A percentile compares a stretch with the other conserved stretches of the same genome.
These are phyloP conservation scores for Sinocyclocheilus anophthalmus DNA, from an alignment of 2,113 vertebrate genomes.

Conservation along the genomic window DNA sequence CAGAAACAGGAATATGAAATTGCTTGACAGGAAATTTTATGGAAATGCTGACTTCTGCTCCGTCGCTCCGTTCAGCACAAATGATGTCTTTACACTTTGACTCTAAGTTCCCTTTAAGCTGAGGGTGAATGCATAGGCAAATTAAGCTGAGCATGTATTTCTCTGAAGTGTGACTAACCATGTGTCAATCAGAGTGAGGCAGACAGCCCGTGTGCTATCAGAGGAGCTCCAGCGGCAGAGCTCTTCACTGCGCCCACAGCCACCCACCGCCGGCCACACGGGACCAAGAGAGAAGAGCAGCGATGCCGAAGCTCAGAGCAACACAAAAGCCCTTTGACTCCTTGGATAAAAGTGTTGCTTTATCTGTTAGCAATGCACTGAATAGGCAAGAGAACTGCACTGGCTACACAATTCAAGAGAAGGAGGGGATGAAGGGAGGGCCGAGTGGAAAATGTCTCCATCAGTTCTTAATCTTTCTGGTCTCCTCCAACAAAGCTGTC, in stretches of 20 bases:
- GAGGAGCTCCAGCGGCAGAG: background rate
- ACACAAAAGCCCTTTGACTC: constrained; percentile 21
- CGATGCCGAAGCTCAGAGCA: background rate
- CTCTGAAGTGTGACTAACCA: constrained; percentile 56
- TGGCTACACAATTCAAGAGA: constrained; percentile 20
- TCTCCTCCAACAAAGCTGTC: constrained; percentile 40
- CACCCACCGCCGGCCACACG: constrained; percentile 27
- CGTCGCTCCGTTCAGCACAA: constrained; percentile 27
- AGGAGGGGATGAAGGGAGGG: constrained; percentile 3
- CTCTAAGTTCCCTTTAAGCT: constrained; percentile 42
- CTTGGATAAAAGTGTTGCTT: constrained; percentile 23
- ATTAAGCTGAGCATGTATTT: constrained; percentile 55
- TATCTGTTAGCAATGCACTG: constrained; percentile 23
- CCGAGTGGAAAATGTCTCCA: constrained; percentile 29
- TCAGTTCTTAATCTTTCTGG: constrained; percentile 34
- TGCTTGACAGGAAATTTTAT: constrained; percentile 29
- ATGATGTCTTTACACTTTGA: constrained; percentile 42
- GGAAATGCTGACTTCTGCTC: constrained; percentile 38
- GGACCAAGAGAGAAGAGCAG: constrained; percentile 56
- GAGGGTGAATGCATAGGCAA: constrained; percentile 43
- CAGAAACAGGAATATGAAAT: constrained; percentile 16
- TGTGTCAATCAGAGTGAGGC: constrained; percentile 23
- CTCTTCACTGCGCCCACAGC: constrained; percentile 26
- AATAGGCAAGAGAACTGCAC: background rate
- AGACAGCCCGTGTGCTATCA: constrained; percentile 31